Evolutionary conservation across 2,113 vertebrate species (phyloP).

Genomic region (Haplochromis vanheusdeni): DNA sequence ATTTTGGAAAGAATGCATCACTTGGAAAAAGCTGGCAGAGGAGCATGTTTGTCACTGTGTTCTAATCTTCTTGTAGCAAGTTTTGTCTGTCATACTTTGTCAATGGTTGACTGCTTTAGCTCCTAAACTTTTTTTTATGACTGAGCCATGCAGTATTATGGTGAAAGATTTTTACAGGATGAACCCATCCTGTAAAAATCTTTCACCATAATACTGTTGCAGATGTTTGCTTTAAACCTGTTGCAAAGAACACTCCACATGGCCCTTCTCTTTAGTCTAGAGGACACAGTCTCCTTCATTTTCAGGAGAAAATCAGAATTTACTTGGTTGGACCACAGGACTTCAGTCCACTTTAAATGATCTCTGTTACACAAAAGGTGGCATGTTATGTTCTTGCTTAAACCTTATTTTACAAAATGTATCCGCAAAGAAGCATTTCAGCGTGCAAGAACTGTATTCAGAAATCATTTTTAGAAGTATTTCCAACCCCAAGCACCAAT

Average conservation of each 20-base stretch:
- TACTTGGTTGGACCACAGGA: background rate
- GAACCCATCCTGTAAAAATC: background rate
- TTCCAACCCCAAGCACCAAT: background rate
- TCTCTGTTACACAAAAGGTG: background rate
- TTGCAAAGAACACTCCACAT: fast-evolving
- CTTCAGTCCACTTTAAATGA: background rate
- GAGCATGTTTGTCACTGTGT: background rate
- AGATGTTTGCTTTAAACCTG: background rate
- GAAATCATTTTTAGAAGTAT: background rate
- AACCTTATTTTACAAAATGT: background rate
- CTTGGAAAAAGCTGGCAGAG: background rate
- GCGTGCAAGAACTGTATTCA: background rate
- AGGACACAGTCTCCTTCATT: background rate
- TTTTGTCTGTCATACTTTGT: background rate
- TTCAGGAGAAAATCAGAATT: background rate
- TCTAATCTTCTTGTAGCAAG: background rate
- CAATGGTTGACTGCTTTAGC: background rate
- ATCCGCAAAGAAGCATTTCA: background rate
- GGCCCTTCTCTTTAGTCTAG: background rate
- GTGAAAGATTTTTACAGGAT: too few species aligned
- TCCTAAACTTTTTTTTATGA: background rate
- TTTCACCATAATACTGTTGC: background rate
- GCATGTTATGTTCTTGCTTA: background rate
- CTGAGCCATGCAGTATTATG: background rate
- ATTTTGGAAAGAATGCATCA: background rate